These are phyloP conservation scores for Poecilus cupreus DNA, from an alignment of 2,888 invertebrate genomes.

Conservation along the genomic window DNA sequence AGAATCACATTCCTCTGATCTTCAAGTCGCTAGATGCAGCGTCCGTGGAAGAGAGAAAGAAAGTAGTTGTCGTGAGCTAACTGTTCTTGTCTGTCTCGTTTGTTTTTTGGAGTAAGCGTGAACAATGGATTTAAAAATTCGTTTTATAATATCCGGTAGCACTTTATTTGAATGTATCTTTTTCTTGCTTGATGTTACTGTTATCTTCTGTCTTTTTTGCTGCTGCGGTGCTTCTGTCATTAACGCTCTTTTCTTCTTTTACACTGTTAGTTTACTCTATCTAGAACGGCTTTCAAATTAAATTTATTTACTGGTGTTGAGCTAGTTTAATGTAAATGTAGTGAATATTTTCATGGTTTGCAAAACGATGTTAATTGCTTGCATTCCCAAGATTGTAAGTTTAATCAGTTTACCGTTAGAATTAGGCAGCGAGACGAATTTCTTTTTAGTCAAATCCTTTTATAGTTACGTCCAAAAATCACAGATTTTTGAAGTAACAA, in stretches of 20 bases:
- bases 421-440: background rate
- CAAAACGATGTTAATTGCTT: constrained; percentile 8
- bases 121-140: constrained; percentile 58
- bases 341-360: constrained; percentile 25
- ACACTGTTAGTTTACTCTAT: constrained; percentile 16
- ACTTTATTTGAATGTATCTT: constrained; percentile 48
- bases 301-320: constrained; percentile 21
- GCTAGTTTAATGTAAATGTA: background rate
- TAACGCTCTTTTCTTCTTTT: constrained; percentile 29
- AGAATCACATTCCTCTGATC: constrained; percentile 4
- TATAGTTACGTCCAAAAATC: too few species aligned
- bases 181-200: background rate
- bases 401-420: background rate
- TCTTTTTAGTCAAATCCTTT: too few species aligned
- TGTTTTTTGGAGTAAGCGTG: constrained; percentile 55
- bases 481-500: too few species aligned
- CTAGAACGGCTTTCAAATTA: constrained; percentile 21
- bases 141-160: constrained; percentile 59
- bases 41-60: background rate
- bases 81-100: constrained; percentile 45
- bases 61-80: background rate
- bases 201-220: constrained; percentile 39
- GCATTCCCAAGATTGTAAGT: background rate
- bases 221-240: constrained; percentile 18
- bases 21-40: background rate